A percentile compares a stretch with the other conserved stretches of the same genome.
Conservation (phyloP, 1,140 invertebrate species). For the Limonius californicus region DNA sequence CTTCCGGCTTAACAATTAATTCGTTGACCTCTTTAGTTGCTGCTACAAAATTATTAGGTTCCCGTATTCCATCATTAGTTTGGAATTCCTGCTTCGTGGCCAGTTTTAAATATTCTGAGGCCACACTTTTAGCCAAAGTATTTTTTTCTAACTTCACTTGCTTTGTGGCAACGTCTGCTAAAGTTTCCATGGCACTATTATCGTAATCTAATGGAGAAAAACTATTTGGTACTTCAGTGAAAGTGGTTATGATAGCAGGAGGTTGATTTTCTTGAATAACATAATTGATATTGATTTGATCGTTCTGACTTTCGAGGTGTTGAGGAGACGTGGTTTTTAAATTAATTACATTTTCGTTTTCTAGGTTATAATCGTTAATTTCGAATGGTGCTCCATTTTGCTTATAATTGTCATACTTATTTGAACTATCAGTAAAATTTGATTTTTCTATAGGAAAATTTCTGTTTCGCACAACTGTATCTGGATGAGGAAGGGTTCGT, state of each 20-base stretch:
- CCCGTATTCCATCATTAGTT: conserved; percentile 26
- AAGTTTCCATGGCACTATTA: conserved; percentile 48
- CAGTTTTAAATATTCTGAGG: conserved; percentile 58
- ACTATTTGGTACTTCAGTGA: conserved; percentile 2
- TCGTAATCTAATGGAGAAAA: conserved; percentile 36
- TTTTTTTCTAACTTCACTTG: conserved; percentile 47
- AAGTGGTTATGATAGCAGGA: background rate
- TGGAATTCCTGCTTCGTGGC: conserved; percentile 50
- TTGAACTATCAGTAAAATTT: background rate
- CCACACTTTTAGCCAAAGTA: conserved; percentile 54
- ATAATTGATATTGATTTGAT: conserved; percentile 11
- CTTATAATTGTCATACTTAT: background rate
- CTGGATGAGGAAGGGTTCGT: background rate
- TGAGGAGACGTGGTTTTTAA: background rate
- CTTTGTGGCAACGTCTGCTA: conserved; percentile 47
- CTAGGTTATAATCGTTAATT: background rate
- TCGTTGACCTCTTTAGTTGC: conserved; percentile 39
- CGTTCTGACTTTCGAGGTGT: too few relatives aligned
- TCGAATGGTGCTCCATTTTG: background rate
- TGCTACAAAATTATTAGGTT: conserved; percentile 23
- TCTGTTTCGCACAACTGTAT: background rate
- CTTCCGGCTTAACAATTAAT: conserved; percentile 43
- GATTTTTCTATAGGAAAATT: background rate
- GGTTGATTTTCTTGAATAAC: background rate
- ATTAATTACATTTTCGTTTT: background rate